Evolutionary conservation across 2,888 invertebrate genomes (phyloP).

Genomic region (Psococerastis gibbosa): DNA sequence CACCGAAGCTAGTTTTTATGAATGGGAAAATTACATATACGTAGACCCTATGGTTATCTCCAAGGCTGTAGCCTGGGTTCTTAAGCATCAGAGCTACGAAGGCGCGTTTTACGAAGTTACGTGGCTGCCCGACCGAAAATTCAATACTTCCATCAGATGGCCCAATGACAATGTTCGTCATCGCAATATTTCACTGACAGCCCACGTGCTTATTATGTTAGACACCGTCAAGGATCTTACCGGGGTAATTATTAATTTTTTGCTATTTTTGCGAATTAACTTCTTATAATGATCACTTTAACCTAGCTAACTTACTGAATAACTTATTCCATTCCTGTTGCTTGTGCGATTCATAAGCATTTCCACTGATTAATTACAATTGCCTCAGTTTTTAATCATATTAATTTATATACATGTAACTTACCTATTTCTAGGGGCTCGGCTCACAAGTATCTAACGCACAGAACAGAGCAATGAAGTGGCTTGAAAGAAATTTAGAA

Average conservation of each 20-base stretch:
- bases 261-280: too few relatives aligned
- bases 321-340: too few relatives aligned
- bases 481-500: conserved; percentile 67
- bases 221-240: conserved; percentile 64
- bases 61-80: conserved; percentile 67
- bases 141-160: conserved; percentile 50
- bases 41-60: conserved; percentile 71
- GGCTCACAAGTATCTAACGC: conserved; percentile 59
- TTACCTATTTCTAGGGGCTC: conserved; percentile 31
- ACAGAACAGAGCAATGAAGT: conserved; percentile 51
- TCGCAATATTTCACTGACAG: conserved; percentile 76
- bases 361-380: not conserved
- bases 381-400: too few relatives aligned
- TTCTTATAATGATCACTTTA: too few relatives aligned
- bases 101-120: conserved; percentile 82
- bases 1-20: conserved; percentile 84
- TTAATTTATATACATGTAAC: too few relatives aligned
- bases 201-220: conserved; percentile 79
- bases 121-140: conserved; percentile 74
- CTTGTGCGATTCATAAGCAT: conserved; percentile 2
- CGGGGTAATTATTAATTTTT: too few relatives aligned
- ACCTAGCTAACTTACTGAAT: too few relatives aligned
- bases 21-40: conserved; percentile 92
- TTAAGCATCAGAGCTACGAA: conserved; percentile 62
- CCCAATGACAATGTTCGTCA: conserved; percentile 34